Base-by-base conservation (phyloP, 2,797 vertebrate species). In the Odontamblyopus rebecca region DNA sequence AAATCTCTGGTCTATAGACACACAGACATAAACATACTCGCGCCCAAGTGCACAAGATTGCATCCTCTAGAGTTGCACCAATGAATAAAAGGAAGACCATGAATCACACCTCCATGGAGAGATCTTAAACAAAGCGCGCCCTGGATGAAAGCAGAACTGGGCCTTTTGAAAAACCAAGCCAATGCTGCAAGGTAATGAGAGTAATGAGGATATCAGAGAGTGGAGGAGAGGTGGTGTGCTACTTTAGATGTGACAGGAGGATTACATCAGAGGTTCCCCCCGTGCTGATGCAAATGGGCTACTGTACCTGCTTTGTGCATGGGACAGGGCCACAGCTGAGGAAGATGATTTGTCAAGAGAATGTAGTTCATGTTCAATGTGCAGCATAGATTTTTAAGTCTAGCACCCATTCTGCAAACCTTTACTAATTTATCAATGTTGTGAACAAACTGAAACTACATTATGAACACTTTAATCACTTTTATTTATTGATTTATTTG, bases 131-230 rank as follows among this genome's bases (percentile, higher is more conserved):
- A 87, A 86, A 89, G 84, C 59, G 6, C 23, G 41, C 61, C 30
- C 29, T 60, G 78, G 88, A 88, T 91, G 75, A 91, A 91, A 90
- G 83, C 76, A 61, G 54, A 1, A 4, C 61, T 69, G 67, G 74
- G 75, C 83, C 89, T 89, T 86, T 85, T 23, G n/a, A 79, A 90
- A 88, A 75, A 65, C 68, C 80, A 61, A 41, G 77, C 74, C 75
- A 73, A 86, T 83, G 88, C 75, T 69, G 74, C 75, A 76, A 80
- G 74, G 69, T 88, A 83, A 91, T 86, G 72, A 89, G 81, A 77
- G 78, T 84, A 85, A 87, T 83, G 84, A 87, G 82, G 77, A 74
- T 77, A 89, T 89, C 85, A 89, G 69, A 89, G 29, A 1, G 60
- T 56, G 59, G 85, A 82, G 48, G 56, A 68, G 64, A 74, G 48